Base-by-base conservation (phyloP, 2,888 invertebrate species). In the Agonopterix alstromeriana region DNA sequence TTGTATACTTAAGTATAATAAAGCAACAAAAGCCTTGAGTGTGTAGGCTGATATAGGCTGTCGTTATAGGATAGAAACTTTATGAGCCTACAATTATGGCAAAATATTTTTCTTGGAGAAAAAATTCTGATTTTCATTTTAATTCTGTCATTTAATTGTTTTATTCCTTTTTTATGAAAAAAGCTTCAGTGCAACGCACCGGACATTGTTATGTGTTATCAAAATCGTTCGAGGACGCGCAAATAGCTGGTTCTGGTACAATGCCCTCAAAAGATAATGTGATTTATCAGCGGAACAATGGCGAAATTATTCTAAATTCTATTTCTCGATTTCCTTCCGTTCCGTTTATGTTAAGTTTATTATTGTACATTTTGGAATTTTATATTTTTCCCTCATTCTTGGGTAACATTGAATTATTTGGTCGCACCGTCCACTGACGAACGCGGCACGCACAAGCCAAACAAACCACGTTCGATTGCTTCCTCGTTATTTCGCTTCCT, bases 191-290 rank as follows among this genome's bases (percentile, higher is more conserved):
- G 38, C 47, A 43, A 17, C 11, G 43, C 61, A 66, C 68, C 73
- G 76, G 77, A 78, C 66, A 66, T n/a, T n/a, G n/a, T n/a, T n/a
- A n/a, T n/a, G n/a, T 57, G 66, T 70, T 78, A 78, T 77, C 73
- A 60, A 60, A 27, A 62, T 65, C 54, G 63, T 68, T 70, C 56
- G 70, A 71, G 67, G 70, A 70, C 59, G 67, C 65, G 64, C 66
- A 60, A 66, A 58, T 60, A 53, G 58, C 57, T 61, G 62, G 72
- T 73, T 68, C 61, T 73, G 62, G 74, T 73, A 67, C 76, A 73
- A 63, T 75, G 81, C 56, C 75, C 75, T 69, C 63, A 68, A 76
- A 73, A 74, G 78, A 82, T 80, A 79, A 74, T 64, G 51, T 60
- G 48, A 53, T 51, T 52, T 58, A 72, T 68, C 67, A 67, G 55